Conservation (phyloP, 1,140 invertebrate species). For the Drosophila chauvacae region DNA sequence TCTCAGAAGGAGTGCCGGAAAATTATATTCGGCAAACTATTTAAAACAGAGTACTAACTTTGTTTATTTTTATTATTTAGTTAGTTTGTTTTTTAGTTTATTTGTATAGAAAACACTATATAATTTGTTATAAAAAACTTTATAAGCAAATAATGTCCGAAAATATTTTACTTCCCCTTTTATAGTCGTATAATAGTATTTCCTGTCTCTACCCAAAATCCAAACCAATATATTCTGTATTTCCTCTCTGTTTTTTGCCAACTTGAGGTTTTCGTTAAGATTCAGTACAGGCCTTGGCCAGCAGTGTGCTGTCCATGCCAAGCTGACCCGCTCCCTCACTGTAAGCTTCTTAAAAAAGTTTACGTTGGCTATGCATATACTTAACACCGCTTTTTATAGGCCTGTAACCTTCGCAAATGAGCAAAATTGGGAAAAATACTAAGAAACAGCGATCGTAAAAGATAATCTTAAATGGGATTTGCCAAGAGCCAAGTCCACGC, state of each 20-base stretch:
- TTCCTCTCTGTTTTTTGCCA: background rate
- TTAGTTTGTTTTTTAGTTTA: no score
- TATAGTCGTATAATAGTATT: background rate
- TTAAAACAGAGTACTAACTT: background rate
- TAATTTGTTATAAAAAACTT: background rate
- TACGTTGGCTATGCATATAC: conserved; percentile 9
- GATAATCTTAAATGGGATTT: conserved; percentile 53
- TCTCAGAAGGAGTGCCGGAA: background rate
- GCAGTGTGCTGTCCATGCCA: conserved; percentile 34
- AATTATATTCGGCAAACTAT: background rate
- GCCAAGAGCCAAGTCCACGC: conserved; percentile 23
- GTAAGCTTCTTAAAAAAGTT: conserved; percentile 33
- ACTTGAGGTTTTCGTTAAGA: conserved; percentile 32
- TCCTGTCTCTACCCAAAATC: conserved; percentile 11
- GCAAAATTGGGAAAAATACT: conserved; percentile 40
- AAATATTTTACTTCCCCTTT: background rate
- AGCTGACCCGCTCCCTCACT: conserved; percentile 32
- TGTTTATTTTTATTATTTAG: background rate
- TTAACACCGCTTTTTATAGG: conserved; percentile 44
- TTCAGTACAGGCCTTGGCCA: conserved; percentile 34
- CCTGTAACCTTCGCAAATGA: conserved; percentile 48
- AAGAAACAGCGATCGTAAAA: conserved; percentile 35
- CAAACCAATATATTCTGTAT: conserved; percentile 4
- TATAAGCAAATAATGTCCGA: no score
- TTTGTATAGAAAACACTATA: background rate